Evolutionary conservation across 2,113 vertebrate species (phyloP), one percentile per base, ranked within the genome.

Genomic region (Falco punctatus): DNA sequence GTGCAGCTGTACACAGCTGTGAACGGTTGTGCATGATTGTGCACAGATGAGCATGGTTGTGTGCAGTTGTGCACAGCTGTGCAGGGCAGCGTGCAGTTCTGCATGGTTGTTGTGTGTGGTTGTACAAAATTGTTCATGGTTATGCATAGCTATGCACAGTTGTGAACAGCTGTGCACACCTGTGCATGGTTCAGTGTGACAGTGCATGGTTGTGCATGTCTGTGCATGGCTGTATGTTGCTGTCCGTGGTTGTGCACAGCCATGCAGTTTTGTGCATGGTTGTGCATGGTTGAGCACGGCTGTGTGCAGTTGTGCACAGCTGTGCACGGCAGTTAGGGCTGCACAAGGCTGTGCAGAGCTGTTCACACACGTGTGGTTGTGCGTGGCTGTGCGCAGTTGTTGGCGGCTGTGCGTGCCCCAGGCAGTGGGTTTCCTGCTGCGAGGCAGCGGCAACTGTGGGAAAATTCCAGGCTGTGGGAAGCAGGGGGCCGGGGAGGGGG

Each of bases 381-480:
- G 49, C 17, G 32, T 11, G 10, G 42, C 5, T 24, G 26, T 57
- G 15, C 26, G 1, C 2, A 8, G 30, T 21, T 79, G 54, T 26
- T 5, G 4, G 11, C 11, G 15, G n/a, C 57, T 28, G 62, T 64
- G 42, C 7, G 17, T 32, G 59, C 22, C 1, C 12, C 59, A 13
- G 61, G 40, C 16, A 1, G 1, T 27, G 57, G 33, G 26, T 75
- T 19, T 92, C 77, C 81, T 11, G 62, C 93, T 75, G 88, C 0
- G 55, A 78, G 46, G 66, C 62, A 80, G 88, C 58, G 3, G 46
- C 1, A n/a, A 30, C 90, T 97, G 96, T 94, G 97, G 96, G 96
- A 97, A 95, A 87, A 86, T 92, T 92, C 61, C 89, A 42, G 80
- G 7, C 27, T 13, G n/a, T 82, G 93, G 69, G 90, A 91, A 82